Evolutionary conservation across 1,140 invertebrate species (phyloP), one percentile per base, ranked within the genome.

Genomic region (Venustaconcha ellipsiformis): DNA sequence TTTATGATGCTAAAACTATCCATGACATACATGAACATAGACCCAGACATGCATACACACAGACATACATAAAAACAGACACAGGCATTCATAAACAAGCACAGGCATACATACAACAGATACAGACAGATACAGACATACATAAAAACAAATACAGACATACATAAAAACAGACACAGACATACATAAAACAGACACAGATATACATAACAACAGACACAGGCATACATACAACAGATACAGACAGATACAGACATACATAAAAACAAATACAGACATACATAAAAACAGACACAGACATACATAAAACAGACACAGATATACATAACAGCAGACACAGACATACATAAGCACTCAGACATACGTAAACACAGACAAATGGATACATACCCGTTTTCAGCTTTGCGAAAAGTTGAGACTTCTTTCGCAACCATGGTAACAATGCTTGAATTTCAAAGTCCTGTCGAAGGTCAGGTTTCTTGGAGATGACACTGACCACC

Each of bases 211-310:
- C 58, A 63, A 48, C 37, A 48, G 0, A 11, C 37, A 48, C 37
- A 48, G 6, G 11, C 37, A 48, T 48, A 48, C 37, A 48, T 48
- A 48, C 0, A 30, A 30, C 26, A 30, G 26, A 76, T 56, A 55
- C 56, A 56, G 79, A 86, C 86, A 23, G 23, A 87, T 77, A 87
- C 91, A 67, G 67, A 57, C 63, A 67, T 66, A 56, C 71, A 66
- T 66, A 73, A 59, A 76, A 63, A 76, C 67, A 70, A 57, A 65
- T 59, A 76, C 63, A 70, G 48, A 56, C 55, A 70, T 48, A 64
- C 58, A 65, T 59, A 57, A 56, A 76, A 67, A 70, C 55, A 70
- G 67, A 76, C 64, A 69, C 68, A 74, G 48, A 74, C 66, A 74
- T 74, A 74, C 66, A 68, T 74, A 74, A 23, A 23, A 23, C 23